Evolutionary conservation across 2,797 vertebrate species (phyloP).

Genomic region (Chelonia mydas): DNA sequence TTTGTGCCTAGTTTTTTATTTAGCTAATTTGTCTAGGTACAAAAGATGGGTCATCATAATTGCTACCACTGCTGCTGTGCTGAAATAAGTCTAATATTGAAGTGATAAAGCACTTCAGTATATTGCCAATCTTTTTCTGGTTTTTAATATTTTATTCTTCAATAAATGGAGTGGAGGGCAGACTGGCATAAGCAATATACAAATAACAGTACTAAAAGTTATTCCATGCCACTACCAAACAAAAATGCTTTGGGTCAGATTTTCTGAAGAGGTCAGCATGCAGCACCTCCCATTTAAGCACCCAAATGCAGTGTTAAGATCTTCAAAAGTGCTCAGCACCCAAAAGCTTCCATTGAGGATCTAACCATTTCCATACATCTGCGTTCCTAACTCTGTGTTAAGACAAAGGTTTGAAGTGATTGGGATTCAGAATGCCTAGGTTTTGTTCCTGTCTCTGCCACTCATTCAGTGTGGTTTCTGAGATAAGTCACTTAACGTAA

Average conservation of each 20-base stretch:
- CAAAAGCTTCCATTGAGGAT: background rate
- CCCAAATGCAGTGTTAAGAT: background rate
- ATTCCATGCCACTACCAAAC: background rate
- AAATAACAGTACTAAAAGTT: background rate
- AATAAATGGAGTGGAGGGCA: background rate
- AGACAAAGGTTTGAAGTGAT: background rate
- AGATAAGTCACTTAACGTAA: background rate
- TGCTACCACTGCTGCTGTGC: rapidly evolving
- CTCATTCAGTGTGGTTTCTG: background rate
- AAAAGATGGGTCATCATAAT: background rate
- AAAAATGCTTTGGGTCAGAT: background rate
- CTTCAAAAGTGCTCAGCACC: background rate
- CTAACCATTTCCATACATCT: background rate
- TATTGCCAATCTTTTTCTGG: background rate
- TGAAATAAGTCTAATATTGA: background rate
- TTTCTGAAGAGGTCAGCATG: background rate
- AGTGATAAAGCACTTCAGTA: background rate
- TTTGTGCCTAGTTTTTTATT: background rate
- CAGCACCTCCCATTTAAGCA: background rate
- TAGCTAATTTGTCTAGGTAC: background rate
- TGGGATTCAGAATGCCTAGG: background rate
- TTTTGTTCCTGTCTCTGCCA: background rate
- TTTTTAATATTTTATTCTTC: background rate
- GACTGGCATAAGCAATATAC: background rate
- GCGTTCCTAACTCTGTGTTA: background rate